Percentiles rank a stretch among this genome's conserved stretches.
Conservation (phyloP, 2,113 vertebrate genomes). For the Rhombomys opimus region DNA sequence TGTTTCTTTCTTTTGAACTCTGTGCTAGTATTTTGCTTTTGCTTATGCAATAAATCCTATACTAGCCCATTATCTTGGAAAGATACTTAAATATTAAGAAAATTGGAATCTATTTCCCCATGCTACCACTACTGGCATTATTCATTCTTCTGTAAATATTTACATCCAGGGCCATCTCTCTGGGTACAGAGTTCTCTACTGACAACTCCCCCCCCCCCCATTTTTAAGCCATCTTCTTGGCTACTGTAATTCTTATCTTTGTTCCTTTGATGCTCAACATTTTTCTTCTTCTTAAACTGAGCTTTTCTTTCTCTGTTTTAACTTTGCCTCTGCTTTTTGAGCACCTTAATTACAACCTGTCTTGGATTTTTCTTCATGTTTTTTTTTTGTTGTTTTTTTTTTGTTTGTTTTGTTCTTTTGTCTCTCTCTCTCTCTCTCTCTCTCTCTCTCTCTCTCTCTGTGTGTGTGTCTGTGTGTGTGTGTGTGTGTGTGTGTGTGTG, state of each 20-base stretch:
- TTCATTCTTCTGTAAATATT: constrained; percentile 33
- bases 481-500: not conserved
- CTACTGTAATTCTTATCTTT: not conserved
- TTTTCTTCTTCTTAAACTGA: not conserved
- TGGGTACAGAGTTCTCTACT: not conserved
- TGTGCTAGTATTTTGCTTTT: constrained; percentile 48
- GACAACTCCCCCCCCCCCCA: not conserved
- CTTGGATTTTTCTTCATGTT: not conserved
- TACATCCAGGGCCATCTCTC: not conserved
- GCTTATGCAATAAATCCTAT: constrained; percentile 9
- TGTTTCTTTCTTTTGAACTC: not conserved
- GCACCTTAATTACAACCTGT: not conserved
- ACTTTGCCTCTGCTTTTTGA: constrained; percentile 7
- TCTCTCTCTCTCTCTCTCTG: too few relatives aligned
- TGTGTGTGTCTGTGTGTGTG: too few relatives aligned
- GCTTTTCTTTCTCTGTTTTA: not conserved
- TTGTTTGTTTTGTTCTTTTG: too few relatives aligned
- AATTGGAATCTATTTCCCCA: constrained; percentile 1
- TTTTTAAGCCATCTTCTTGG: constrained; percentile 26
- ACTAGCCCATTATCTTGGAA: constrained; percentile 32
- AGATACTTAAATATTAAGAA: constrained; percentile 36
- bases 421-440: too few relatives aligned
- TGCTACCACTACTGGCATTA: not conserved
- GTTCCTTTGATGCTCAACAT: not conserved
- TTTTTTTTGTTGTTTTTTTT: not conserved